Evolutionary conservation across 92 coral and sea anemone species (phyloP).

Genomic region (Ricordea florida): DNA sequence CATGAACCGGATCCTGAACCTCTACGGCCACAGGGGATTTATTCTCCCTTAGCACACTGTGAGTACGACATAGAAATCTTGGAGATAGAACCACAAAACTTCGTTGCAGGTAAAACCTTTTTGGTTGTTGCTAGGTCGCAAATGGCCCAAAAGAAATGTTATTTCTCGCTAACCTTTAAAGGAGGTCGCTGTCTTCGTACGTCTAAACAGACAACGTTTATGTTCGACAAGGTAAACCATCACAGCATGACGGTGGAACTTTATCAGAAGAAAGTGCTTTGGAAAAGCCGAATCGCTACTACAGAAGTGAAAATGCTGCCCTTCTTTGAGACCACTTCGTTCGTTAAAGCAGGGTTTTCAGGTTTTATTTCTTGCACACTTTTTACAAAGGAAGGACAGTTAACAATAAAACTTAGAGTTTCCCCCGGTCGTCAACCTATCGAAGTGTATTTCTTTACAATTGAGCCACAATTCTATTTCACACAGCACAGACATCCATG

Average conservation of each 20-base stretch:
- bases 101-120: slow-evolving; percentile 2
- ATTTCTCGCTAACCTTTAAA: too few relatives aligned
- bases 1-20: slow-evolving; percentile 37
- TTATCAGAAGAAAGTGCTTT: slow-evolving; percentile 37
- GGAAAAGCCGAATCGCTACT: slow-evolving; percentile 18
- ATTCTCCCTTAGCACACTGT: slow-evolving; percentile 25
- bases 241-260: slow-evolving; percentile 15
- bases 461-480: too few relatives aligned
- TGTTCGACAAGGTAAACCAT: slow-evolving; percentile 7
- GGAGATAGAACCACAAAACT: slow-evolving; percentile 16
- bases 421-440: too few relatives aligned
- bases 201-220: too few relatives aligned
- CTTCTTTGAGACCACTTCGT: background rate
- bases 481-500: too few relatives aligned
- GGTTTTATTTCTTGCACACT: too few relatives aligned
- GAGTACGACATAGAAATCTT: slow-evolving; percentile 2
- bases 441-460: too few relatives aligned
- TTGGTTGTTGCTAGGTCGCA: background rate
- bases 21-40: slow-evolving; percentile 29
- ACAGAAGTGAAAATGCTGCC: slow-evolving; percentile 4
- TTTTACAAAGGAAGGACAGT: too few relatives aligned
- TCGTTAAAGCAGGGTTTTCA: background rate
- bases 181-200: too few relatives aligned
- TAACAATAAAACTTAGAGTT: too few relatives aligned
- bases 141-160: too few relatives aligned